Evolutionary conservation across 1,140 invertebrate genomes (phyloP).

Genomic region (Anastrepha ludens): DNA sequence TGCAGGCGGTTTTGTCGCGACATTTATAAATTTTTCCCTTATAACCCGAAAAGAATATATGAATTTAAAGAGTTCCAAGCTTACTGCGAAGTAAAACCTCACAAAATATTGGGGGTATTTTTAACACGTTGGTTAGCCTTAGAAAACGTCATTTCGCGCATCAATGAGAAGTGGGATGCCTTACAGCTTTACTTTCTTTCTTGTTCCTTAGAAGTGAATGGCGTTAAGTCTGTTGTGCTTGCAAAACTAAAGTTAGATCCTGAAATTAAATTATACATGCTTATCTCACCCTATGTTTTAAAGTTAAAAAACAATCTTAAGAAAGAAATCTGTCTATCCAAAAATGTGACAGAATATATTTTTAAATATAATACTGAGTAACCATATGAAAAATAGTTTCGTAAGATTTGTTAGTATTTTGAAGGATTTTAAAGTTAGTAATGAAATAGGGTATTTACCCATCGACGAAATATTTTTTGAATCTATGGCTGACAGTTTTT

Average conservation of each 20-base stretch:
- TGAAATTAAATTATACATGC: conserved; percentile 9
- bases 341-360: not conserved
- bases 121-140: conserved; percentile 54
- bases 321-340: conserved; percentile 50
- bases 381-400: conserved; percentile 19
- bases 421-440: not conserved
- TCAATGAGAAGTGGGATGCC: conserved; percentile 46
- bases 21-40: too few relatives aligned
- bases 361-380: conserved; percentile 46
- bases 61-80: too few relatives aligned
- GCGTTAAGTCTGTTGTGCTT: not conserved
- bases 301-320: conserved; percentile 53
- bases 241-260: not conserved
- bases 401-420: not conserved
- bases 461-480: conserved; percentile 52
- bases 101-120: too few relatives aligned
- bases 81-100: too few relatives aligned
- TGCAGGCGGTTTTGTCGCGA: too few relatives aligned
- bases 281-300: conserved; percentile 49
- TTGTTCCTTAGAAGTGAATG: conserved; percentile 46
- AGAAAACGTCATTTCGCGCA: conserved; percentile 55
- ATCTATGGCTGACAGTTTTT: too few relatives aligned
- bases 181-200: conserved; percentile 49
- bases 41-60: too few relatives aligned
- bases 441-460: conserved; percentile 25